A percentile compares a stretch with the other conserved stretches of the same genome.
Evolutionary conservation across 2,888 invertebrate species (phyloP).

Genomic region (Rutpela maculata): DNA sequence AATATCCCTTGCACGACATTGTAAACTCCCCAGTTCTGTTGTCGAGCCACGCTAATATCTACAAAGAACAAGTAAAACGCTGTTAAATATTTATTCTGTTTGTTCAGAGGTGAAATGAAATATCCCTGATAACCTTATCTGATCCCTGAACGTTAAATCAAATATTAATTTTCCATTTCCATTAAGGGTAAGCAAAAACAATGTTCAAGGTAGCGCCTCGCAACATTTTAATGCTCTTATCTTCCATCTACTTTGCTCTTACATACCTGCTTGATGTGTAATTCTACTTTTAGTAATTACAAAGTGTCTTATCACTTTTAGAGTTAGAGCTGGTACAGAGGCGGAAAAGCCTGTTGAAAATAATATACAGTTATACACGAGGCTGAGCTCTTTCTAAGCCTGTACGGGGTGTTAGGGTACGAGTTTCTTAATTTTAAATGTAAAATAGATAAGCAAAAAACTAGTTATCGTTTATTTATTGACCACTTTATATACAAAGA

Average conservation of each 20-base stretch:
- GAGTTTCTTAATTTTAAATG: no score
- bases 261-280: slow-evolving; percentile 25
- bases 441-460: no score
- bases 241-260: slow-evolving; percentile 23
- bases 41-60: background rate
- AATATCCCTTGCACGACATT: background rate
- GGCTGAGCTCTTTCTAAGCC: no score
- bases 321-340: background rate
- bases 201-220: background rate
- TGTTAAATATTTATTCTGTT: background rate
- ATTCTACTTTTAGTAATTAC: slow-evolving; percentile 30
- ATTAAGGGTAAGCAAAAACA: slow-evolving; percentile 33
- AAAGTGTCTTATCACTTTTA: slow-evolving; percentile 23
- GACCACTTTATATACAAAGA: no score
- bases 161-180: slow-evolving; percentile 31
- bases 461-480: no score
- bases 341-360: background rate
- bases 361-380: background rate
- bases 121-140: background rate
- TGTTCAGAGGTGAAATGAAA: slow-evolving; percentile 1
- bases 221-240: slow-evolving; percentile 21
- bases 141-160: slow-evolving; percentile 11
- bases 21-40: background rate
- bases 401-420: no score
- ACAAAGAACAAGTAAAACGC: slow-evolving; percentile 2